A percentile compares a stretch with the other conserved stretches of the same genome.
Evolutionary conservation across 2,888 invertebrate genomes (phyloP).

Genomic region (Litoditis marina): DNA sequence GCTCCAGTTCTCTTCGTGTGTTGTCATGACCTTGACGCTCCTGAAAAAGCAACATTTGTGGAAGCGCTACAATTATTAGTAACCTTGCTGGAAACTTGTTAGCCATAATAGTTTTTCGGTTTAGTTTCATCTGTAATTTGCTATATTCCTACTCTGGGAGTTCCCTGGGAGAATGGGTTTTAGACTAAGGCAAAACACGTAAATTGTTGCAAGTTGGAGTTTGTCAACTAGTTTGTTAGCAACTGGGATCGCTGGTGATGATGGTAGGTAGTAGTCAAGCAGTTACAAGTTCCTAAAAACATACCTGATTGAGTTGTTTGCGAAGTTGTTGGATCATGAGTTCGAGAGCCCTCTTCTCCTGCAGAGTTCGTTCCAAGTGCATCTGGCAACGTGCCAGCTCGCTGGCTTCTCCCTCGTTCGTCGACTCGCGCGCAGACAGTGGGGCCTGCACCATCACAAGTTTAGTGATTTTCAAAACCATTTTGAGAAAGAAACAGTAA

Average conservation of each 20-base stretch:
- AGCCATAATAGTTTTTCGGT: too few species aligned
- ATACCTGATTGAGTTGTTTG: constrained; percentile 37
- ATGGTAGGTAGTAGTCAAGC: too few species aligned
- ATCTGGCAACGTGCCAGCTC: constrained; percentile 28
- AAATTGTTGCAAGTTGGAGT: too few species aligned
- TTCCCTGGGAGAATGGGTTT: not conserved
- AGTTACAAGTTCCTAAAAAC: not conserved
- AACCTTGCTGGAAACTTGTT: too few species aligned
- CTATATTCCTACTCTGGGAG: too few species aligned
- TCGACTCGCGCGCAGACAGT: constrained; percentile 38
- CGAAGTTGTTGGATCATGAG: constrained; percentile 35
- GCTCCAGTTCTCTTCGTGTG: constrained; percentile 39
- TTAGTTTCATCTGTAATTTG: too few species aligned
- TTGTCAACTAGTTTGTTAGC: too few species aligned
- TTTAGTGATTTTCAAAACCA: too few species aligned
- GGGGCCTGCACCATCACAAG: constrained; percentile 42
- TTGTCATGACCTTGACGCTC: constrained; percentile 40
- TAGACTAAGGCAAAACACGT: not conserved
- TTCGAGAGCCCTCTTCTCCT: constrained; percentile 38
- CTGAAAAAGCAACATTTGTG: constrained; percentile 15
- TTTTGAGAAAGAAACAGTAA: not conserved
- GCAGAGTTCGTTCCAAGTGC: constrained; percentile 30
- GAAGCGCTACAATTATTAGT: not conserved
- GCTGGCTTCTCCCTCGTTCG: constrained; percentile 31
- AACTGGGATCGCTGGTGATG: too few species aligned